Conservation (phyloP, 2,797 vertebrate genomes). For the Mus spretus region DNA sequence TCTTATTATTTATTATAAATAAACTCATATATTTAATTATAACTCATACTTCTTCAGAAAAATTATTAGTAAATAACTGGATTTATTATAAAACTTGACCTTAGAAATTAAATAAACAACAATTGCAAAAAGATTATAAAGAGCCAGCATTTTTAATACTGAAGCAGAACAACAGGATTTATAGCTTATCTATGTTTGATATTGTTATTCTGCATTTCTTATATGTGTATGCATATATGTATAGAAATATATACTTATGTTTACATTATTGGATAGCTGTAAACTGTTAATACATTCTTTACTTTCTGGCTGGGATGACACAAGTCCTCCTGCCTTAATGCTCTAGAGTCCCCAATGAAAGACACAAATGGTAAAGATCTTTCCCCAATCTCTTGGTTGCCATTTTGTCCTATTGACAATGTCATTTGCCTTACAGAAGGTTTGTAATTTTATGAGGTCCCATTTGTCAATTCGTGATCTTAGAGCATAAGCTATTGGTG, state of each 20-base stretch:
- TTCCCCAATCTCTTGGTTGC: no score
- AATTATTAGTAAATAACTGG: slow-evolving; percentile 1
- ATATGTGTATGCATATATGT: not conserved
- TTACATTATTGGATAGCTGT: not conserved
- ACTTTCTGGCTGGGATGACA: not conserved
- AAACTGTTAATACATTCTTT: not conserved
- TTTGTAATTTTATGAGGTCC: no score
- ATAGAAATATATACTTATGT: not conserved
- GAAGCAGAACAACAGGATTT: not conserved
- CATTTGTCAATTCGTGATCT: no score
- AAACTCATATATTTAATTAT: not conserved
- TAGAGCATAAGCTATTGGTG: no score
- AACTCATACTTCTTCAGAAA: not conserved
- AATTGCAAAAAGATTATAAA: slow-evolving; percentile 7
- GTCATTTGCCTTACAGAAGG: no score
- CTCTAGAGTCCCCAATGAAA: not conserved
- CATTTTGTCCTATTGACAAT: no score
- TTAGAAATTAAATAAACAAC: slow-evolving; percentile 1
- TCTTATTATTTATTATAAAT: slow-evolving; percentile 13
- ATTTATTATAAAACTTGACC: not conserved
- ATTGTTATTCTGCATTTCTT: slow-evolving; percentile 38
- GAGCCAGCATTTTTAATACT: not conserved
- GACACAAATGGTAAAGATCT: not conserved
- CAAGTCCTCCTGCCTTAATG: not conserved
- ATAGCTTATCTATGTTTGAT: not conserved